Conservation (phyloP, 92 coral and sea anemone species). For the Pocillopora grandis region DNA sequence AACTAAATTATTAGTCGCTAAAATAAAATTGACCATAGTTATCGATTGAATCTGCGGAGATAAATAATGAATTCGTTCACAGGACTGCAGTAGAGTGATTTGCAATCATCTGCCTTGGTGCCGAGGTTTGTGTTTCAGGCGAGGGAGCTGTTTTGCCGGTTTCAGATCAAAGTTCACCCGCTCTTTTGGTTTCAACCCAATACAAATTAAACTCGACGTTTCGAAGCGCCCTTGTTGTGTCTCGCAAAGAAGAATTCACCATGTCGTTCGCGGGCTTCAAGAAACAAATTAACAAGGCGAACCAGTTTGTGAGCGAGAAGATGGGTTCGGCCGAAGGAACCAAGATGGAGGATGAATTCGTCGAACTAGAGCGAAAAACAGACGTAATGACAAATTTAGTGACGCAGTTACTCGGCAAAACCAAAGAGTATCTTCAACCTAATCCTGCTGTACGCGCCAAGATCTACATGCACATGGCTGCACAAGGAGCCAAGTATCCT, state of each 20-base stretch:
- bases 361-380: slow-evolving; percentile 76
- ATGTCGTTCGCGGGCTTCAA: slow-evolving; percentile 91
- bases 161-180: slow-evolving; percentile 13
- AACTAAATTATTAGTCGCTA: slow-evolving; percentile 26
- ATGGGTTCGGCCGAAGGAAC: slow-evolving; percentile 95
- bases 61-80: slow-evolving; percentile 54
- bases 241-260: slow-evolving; percentile 11
- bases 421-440: slow-evolving; percentile 83
- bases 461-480: slow-evolving; percentile 77
- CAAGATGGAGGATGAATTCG: slow-evolving; percentile 80
- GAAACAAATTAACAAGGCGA: slow-evolving; percentile 90
- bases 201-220: background rate
- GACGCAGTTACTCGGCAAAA: slow-evolving; percentile 69
- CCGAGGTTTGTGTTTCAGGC: background rate
- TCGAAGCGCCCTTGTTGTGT: background rate
- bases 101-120: background rate
- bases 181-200: slow-evolving; percentile 12
- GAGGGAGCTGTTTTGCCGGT: background rate
- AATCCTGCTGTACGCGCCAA: slow-evolving; percentile 82
- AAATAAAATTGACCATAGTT: slow-evolving; percentile 56
- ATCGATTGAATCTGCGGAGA: slow-evolving; percentile 53
- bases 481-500: slow-evolving; percentile 69
- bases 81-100: slow-evolving; percentile 33
- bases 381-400: slow-evolving; percentile 76
- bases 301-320: slow-evolving; percentile 90